Evolutionary conservation across 2,797 vertebrate species (phyloP).

Genomic region (Sebastes variabilis): DNA sequence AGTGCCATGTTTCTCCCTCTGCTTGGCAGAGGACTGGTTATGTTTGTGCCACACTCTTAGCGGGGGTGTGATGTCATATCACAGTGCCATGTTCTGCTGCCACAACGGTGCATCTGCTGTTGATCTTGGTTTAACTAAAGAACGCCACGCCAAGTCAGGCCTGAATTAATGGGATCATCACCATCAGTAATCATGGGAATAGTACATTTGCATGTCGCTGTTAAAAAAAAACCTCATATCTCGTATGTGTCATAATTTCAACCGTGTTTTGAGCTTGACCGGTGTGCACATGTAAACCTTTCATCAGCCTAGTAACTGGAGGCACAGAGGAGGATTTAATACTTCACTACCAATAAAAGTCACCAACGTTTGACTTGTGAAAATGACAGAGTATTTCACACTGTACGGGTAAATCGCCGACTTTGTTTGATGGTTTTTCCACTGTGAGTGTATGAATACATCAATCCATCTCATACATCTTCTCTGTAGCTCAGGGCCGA

Average conservation of each 20-base stretch:
- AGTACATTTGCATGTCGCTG: neutral
- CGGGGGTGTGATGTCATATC: constrained; percentile 81
- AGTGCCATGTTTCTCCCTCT: constrained; percentile 55
- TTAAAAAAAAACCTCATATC: neutral
- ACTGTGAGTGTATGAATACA: neutral
- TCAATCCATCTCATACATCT: neutral
- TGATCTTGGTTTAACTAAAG: constrained; percentile 55
- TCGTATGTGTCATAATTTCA: neutral
- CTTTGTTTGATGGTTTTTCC: neutral
- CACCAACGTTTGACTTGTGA: neutral
- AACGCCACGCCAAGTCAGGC: constrained; percentile 30
- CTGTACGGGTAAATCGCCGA: neutral
- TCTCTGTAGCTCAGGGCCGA: neutral
- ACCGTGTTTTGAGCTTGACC: neutral
- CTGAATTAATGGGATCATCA: constrained; percentile 37
- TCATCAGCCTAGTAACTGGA: neutral
- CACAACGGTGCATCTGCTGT: constrained; percentile 69
- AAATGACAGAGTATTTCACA: neutral
- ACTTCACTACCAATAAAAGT: neutral
- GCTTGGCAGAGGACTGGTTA: constrained; percentile 57
- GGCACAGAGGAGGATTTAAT: neutral
- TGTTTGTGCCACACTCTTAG: constrained; percentile 79
- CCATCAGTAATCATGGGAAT: constrained; percentile 1
- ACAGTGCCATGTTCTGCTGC: constrained; percentile 62
- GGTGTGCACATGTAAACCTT: neutral